These are phyloP conservation scores for Notospermus geniculatus DNA, from an alignment of 1,140 invertebrate genomes.

Conservation along the genomic window DNA sequence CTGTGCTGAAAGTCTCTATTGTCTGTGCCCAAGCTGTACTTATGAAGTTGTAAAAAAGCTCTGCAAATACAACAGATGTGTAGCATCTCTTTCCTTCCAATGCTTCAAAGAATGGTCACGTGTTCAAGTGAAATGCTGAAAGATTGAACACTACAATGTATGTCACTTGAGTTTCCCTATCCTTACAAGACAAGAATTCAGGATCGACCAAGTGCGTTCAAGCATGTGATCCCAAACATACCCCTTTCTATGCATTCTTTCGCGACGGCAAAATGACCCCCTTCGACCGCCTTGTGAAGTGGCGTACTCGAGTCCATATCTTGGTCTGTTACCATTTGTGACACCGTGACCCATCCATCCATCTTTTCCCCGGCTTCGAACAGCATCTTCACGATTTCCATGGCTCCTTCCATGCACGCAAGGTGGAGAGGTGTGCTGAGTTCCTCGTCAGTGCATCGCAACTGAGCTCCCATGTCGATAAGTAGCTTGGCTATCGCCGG, in stretches of 20 bases:
- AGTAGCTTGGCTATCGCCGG: conserved; percentile 70
- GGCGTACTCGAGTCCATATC: conserved; percentile 53
- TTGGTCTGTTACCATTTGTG: conserved; percentile 52
- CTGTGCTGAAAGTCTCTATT: not conserved
- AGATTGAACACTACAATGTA: too few species aligned
- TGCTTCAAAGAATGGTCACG: too few species aligned
- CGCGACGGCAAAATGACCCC: conserved; percentile 54
- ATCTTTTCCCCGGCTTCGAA: conserved; percentile 42
- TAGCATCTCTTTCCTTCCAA: too few species aligned
- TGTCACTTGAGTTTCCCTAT: too few species aligned
- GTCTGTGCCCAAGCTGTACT: too few species aligned
- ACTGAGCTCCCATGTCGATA: conserved; percentile 71
- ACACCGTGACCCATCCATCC: conserved; percentile 41
- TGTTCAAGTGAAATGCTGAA: too few species aligned
- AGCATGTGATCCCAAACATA: conserved; percentile 15
- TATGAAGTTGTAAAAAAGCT: too few species aligned
- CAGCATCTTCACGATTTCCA: conserved; percentile 46
- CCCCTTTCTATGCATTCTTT: conserved; percentile 49
- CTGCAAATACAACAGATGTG: too few species aligned
- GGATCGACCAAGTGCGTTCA: not conserved
- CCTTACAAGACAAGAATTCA: too few species aligned
- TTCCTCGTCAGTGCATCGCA: conserved; percentile 54
- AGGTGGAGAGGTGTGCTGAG: conserved; percentile 54
- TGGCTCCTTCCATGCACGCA: conserved; percentile 52
- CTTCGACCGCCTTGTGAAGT: conserved; percentile 56